Evolutionary conservation across 2,888 invertebrate genomes (phyloP), one percentile per base, ranked within the genome.

Genomic region (Eueremaeus valkanovi): DNA sequence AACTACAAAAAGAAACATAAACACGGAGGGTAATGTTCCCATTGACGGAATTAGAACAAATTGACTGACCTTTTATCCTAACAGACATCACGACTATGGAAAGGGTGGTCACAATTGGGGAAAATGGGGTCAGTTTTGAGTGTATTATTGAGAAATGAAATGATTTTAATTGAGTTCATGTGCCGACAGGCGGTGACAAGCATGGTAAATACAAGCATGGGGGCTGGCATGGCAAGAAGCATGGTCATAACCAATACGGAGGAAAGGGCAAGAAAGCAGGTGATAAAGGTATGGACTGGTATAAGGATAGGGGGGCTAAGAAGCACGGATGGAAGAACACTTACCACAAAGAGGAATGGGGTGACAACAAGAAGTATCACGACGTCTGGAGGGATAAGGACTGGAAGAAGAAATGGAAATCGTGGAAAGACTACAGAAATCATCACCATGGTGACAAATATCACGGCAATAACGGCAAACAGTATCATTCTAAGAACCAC

Each of bases 261-360:
- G n/a, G n/a, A 36, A 66, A 66, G 9, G 36, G n/a, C 3, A 66
- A 66, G 31, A 66, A 66, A 21, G 66, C 33, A 13, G 66, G 66
- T 18, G 49, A 72, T 6, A 51, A 51, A 45, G 68, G 45, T n/a
- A 68, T 49, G 45, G 70, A 74, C 24, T 68, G 68, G 68, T 49
- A 66, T 49, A 55, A 66, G 31, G 76, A 76, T 31, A 76, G 36
- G 58, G 76, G 76, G 6, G 61, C 74, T 58, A 42, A 36, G 5
- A 76, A 76, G 58, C 74, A 76, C 55, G 76, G 76, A 2, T 76
- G 76, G 76, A 76, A 76, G 24, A 74, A 76, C 24, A 68, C 49
- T 8, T 76, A 76, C 33, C 76, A 76, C 33, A 76, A 76, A 45
- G 76, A 76, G 27, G 76, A 76, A 61, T 76, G 76, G 76, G 76